A percentile compares a stretch with the other conserved stretches of the same genome.
phyloP scores from a whole-genome alignment of 2,888 invertebrate species.

The Caenorhabditis panamensis region DNA sequence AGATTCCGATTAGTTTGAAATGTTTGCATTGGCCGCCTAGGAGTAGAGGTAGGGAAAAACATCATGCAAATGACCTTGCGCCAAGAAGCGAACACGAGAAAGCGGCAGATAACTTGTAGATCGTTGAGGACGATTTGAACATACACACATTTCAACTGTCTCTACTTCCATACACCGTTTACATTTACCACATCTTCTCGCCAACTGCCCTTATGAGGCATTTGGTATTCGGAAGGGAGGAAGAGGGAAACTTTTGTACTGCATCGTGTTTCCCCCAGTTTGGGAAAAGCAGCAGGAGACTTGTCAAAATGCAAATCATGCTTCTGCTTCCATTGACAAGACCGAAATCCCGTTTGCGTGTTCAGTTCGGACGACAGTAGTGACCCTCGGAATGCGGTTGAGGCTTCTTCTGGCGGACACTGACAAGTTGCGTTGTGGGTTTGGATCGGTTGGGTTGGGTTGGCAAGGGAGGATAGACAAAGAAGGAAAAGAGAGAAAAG shows the following conservation, averaged over 20 bases:
- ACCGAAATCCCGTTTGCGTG: slow-evolving; percentile 21
- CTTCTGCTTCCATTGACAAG: slow-evolving; percentile 4
- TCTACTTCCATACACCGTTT: too few relatives aligned
- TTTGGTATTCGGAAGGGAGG: too few relatives aligned
- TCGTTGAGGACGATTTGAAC: slow-evolving; percentile 22
- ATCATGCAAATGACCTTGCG: slow-evolving; percentile 43
- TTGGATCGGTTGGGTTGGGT: too few relatives aligned
- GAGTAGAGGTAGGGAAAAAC: slow-evolving; percentile 19
- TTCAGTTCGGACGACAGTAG: slow-evolving; percentile 1
- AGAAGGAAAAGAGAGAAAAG: slow-evolving; percentile 4
- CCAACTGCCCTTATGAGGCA: not conserved
- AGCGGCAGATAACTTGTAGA: slow-evolving; percentile 35
- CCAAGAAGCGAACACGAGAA: slow-evolving; percentile 7
- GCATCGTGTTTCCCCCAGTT: not conserved
- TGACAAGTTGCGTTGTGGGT: slow-evolving; percentile 2
- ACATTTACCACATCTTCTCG: not conserved
- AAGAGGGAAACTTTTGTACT: not conserved
- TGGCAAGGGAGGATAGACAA: not conserved
- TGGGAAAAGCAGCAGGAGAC: slow-evolving; percentile 13
- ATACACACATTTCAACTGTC: not conserved
- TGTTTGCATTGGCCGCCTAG: slow-evolving; percentile 38
- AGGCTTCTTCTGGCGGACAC: not conserved
- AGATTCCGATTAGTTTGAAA: slow-evolving; percentile 24
- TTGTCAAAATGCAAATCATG: slow-evolving; percentile 47
- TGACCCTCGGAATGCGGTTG: slow-evolving; percentile 35